A percentile compares a stretch with the other conserved stretches of the same genome.
Evolutionary conservation across 2,888 invertebrate genomes (phyloP).

Genomic region (Melinopterus prodromus): DNA sequence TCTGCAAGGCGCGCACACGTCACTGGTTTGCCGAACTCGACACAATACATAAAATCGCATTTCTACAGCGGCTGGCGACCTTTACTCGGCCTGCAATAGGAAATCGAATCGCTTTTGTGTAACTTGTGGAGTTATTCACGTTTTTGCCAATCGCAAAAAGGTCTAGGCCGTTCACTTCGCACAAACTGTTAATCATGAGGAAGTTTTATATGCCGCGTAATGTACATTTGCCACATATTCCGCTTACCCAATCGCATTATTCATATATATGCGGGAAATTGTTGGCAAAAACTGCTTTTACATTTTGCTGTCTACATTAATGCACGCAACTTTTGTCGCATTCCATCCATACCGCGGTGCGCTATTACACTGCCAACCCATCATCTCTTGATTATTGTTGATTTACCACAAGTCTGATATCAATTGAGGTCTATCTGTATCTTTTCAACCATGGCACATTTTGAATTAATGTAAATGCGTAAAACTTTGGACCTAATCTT

Average conservation of each 20-base stretch:
- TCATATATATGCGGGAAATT: neutral
- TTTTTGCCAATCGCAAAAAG: constrained; percentile 4
- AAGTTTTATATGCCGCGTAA: neutral
- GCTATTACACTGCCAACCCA: neutral
- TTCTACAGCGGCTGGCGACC: neutral
- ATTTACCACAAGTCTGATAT: too few species aligned
- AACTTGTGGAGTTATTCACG: constrained; percentile 4
- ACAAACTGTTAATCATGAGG: neutral
- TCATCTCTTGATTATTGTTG: neutral
- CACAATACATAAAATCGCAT: neutral
- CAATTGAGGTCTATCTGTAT: too few species aligned
- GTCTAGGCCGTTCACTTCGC: neutral
- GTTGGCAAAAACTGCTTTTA: neutral
- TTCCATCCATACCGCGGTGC: neutral
- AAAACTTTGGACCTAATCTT: too few species aligned
- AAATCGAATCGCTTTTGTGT: constrained; percentile 4
- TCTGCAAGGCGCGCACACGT: neutral
- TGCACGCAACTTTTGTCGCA: too few species aligned
- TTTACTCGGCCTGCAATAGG: constrained; percentile 4
- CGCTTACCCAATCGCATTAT: neutral
- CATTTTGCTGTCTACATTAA: neutral
- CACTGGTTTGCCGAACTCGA: neutral
- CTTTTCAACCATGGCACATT: too few species aligned
- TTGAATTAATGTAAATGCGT: too few species aligned
- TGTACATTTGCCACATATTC: neutral